Conservation (phyloP, 2,888 invertebrate species). For the Nesidiocoris tenuis region DNA sequence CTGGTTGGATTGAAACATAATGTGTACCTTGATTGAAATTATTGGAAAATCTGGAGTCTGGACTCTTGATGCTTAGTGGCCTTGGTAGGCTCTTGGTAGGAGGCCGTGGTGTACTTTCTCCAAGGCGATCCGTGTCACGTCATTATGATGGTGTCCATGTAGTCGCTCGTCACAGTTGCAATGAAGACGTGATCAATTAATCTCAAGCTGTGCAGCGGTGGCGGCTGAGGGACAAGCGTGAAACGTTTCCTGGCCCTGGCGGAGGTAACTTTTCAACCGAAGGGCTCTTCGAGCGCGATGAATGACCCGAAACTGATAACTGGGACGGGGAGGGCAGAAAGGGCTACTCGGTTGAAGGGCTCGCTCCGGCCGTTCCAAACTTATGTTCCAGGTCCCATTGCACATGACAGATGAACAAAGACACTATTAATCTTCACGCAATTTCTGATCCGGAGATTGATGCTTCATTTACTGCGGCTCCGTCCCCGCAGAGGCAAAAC, state of each 20-base stretch:
- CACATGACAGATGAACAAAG: background rate
- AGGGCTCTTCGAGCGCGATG: background rate
- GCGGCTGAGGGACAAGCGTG: background rate
- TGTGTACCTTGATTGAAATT: no score
- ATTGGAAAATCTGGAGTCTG: no score
- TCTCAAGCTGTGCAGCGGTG: background rate
- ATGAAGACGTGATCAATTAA: background rate
- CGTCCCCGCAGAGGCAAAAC: background rate
- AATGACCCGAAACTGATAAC: background rate
- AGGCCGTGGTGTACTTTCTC: no score
- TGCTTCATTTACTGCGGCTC: background rate
- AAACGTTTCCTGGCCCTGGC: background rate
- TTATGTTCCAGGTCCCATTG: background rate
- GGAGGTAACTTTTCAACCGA: background rate
- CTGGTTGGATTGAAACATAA: no score
- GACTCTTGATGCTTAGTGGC: no score
- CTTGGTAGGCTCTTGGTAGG: no score
- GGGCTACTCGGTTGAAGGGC: background rate
- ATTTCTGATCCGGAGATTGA: background rate
- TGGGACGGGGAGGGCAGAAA: background rate
- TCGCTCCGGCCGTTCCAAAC: background rate
- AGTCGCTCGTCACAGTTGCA: background rate
- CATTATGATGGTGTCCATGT: background rate
- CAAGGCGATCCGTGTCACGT: no score
- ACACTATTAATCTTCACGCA: background rate